Conservation (phyloP, 2,113 vertebrate species). For the Syrmaticus mikado region DNA sequence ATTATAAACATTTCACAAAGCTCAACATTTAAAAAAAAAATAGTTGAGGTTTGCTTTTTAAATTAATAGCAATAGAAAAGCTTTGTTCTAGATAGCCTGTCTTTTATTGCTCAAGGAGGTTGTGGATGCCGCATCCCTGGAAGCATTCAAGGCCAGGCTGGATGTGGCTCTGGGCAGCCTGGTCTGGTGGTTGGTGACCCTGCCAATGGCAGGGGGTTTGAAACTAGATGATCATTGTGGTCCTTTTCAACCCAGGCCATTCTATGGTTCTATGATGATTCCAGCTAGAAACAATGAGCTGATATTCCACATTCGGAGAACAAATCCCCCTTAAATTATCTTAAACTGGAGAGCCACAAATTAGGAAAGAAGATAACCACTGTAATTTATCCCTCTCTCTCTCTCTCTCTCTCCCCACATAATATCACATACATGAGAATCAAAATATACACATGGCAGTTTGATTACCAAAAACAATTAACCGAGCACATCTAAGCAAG, state of each 20-base stretch:
- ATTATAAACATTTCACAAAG: neutral
- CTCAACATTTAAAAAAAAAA: neutral
- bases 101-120: neutral
- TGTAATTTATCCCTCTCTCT: neutral
- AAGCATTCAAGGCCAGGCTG: too few relatives aligned
- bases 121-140: too few relatives aligned
- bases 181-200: too few relatives aligned
- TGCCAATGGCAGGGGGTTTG: too few relatives aligned
- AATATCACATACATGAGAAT: neutral
- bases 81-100: neutral
- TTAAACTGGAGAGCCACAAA: neutral
- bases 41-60: neutral
- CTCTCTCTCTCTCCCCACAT: neutral
- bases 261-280: neutral
- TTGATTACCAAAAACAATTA: neutral
- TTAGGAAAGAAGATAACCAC: neutral
- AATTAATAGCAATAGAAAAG: neutral
- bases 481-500: neutral
- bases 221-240: too few relatives aligned
- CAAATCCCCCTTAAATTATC: neutral
- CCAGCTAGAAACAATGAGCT: neutral
- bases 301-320: neutral
- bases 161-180: too few relatives aligned
- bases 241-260: too few relatives aligned
- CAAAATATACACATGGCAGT: neutral